Percentiles rank a stretch among this genome's conserved stretches.
Conservation (phyloP, 92 coral and sea anemone species). For the Chrysogorgia sp. region DNA sequence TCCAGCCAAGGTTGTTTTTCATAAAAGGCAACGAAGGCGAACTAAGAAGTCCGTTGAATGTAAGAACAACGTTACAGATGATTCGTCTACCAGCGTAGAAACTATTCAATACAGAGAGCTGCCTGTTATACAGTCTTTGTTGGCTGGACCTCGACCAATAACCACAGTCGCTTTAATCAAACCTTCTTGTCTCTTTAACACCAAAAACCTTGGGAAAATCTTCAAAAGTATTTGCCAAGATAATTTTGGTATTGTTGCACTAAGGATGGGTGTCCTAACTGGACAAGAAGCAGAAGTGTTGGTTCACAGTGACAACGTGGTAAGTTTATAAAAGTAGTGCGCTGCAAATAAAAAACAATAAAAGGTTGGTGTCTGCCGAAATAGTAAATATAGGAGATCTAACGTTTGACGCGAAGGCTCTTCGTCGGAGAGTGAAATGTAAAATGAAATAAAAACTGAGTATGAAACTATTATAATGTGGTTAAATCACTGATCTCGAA, state of each 20-base stretch:
- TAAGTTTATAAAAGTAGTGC: neutral
- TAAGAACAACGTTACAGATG: constrained; percentile 20
- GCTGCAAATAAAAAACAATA: no score
- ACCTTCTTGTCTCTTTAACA: constrained; percentile 68
- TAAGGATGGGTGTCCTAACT: constrained; percentile 70
- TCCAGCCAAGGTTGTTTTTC: neutral
- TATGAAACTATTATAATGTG: no score
- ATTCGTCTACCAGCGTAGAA: constrained; percentile 65
- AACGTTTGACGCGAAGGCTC: no score
- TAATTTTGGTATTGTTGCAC: constrained; percentile 70
- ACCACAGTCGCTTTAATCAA: constrained; percentile 83
- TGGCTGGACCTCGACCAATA: constrained; percentile 81
- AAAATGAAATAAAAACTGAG: no score
- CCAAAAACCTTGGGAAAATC: constrained; percentile 77
- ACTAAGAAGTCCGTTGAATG: neutral
- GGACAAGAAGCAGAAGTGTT: constrained; percentile 57
- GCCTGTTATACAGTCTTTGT: constrained; percentile 70
- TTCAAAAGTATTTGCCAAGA: constrained; percentile 83
- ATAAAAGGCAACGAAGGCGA: constrained; percentile 13
- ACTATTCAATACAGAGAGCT: constrained; percentile 61
- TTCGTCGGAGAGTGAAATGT: no score
- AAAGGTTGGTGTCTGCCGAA: no score
- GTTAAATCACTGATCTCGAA: no score
- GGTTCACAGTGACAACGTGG: constrained; percentile 55
- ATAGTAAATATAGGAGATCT: no score